Evolutionary conservation across 2,888 invertebrate species (phyloP).

Genomic region (Aphrophora alni): DNA sequence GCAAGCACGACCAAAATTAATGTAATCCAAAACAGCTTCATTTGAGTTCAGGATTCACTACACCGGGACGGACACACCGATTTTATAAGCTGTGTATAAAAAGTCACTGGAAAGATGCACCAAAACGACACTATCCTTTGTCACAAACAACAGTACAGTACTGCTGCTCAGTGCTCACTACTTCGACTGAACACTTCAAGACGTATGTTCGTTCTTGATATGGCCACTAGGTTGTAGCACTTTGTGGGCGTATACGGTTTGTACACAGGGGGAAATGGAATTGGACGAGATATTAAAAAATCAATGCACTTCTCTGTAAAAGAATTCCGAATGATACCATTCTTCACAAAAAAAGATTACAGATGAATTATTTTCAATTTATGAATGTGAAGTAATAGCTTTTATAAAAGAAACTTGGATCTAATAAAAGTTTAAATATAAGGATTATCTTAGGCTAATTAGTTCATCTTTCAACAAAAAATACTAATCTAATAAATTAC

Average conservation of each 20-base stretch:
- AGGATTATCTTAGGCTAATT: too few relatives aligned
- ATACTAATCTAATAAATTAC: too few relatives aligned
- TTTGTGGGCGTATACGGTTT: background rate
- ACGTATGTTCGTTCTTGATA: background rate
- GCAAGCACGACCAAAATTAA: slow-evolving; percentile 54
- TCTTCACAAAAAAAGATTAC: background rate
- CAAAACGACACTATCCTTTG: background rate
- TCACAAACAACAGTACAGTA: background rate
- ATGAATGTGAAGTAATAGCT: too few relatives aligned
- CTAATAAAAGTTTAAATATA: too few relatives aligned
- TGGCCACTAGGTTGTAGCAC: background rate
- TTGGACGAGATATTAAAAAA: background rate
- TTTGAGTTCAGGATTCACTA: slow-evolving; percentile 18
- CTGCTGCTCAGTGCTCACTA: background rate
- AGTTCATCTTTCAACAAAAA: too few relatives aligned
- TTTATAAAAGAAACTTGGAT: too few relatives aligned
- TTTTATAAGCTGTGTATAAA: background rate
- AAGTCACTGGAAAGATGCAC: background rate
- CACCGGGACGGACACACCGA: background rate
- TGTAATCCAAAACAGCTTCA: slow-evolving; percentile 46
- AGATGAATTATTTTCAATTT: too few relatives aligned
- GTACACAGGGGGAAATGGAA: background rate
- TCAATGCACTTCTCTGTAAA: background rate
- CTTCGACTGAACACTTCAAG: background rate
- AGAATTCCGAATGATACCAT: background rate